Evolutionary conservation across 2,888 invertebrate genomes (phyloP).

Genomic region (Subacronicta megacephala): DNA sequence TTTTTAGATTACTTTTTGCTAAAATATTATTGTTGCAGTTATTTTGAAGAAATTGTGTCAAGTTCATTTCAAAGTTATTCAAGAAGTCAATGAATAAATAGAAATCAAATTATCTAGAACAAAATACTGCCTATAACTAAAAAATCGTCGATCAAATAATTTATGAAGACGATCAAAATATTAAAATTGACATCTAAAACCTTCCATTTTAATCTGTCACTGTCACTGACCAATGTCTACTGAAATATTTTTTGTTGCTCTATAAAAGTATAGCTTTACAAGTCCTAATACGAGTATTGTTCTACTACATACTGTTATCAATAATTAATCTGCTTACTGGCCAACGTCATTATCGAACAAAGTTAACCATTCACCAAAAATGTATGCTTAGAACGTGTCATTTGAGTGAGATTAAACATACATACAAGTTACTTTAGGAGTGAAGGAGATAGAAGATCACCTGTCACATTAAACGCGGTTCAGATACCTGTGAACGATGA

Average conservation of each 20-base stretch:
- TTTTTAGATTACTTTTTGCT: not conserved
- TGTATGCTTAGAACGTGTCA: constrained; percentile 47
- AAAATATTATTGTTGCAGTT: constrained; percentile 3
- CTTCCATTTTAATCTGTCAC: constrained; percentile 41
- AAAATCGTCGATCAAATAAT: constrained; percentile 24
- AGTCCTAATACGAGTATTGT: constrained; percentile 21
- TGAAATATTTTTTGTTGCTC: constrained; percentile 14
- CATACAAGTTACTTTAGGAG: constrained; percentile 22
- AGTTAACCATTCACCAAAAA: constrained; percentile 53
- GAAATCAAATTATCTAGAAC: too few relatives aligned
- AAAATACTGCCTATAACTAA: not conserved
- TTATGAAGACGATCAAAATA: not conserved
- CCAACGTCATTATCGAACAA: constrained; percentile 32
- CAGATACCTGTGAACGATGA: not conserved
- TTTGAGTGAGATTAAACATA: constrained; percentile 37
- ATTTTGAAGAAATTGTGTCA: constrained; percentile 33
- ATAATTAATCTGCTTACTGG: constrained; percentile 28
- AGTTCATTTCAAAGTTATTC: constrained; percentile 33
- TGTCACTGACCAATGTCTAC: constrained; percentile 27
- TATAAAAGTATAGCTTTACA: constrained; percentile 5
- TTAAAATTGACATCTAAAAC: constrained; percentile 29
- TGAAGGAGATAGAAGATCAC: constrained; percentile 30
- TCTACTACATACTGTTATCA: constrained; percentile 40
- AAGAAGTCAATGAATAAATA: constrained; percentile 8
- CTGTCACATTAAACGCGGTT: constrained; percentile 51